Base-by-base conservation (phyloP, 2,888 invertebrate species). In the Scaptomyza flava region DNA sequence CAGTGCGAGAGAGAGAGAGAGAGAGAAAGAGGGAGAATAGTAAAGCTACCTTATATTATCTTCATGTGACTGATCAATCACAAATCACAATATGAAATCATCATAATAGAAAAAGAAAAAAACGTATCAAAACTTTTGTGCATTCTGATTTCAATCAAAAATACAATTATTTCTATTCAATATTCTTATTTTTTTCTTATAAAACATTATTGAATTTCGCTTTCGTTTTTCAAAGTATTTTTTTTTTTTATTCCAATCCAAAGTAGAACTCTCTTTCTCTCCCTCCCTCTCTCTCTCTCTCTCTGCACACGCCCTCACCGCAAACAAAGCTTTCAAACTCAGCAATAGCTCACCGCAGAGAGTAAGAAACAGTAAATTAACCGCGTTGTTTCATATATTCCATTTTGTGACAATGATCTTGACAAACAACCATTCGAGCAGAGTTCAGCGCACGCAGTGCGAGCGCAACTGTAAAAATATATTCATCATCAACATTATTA, bases 381-480 rank as follows among this genome's bases (percentile, higher is more conserved):
- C 38, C 30, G 41, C 30, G 41, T 52, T 45, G 7, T 14, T 51
- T 14, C 2, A 27, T 7, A 3, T 12, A 27, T 27, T 61, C 20
- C 12, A 45, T 17, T 17, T 27, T 7, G 43, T 9, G 14, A 23
- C n/a, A 45, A 23, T 23, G 62, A 48, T 62, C 42, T 1, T 7
- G 23, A 12, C 20, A 30, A 48, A 12, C 20, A n/a, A 48, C 33
- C 54, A 31, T 23, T 17, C 47, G 41, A 34, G 30, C 48, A 45
- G 33, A 42, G 30, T 43, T 38, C 17, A 31, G 14, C 23, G 30
- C 8, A 17, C n/a, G 47, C 38, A 57, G 52, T 64, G 72, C 70
- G 43, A 12, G 71, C 61, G 71, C 65, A 54, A 71, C 73, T 59
- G 65, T 51, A 38, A 61, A 46, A 48, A 31, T 17, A 9, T n/a